Evolutionary conservation across 2,888 invertebrate species (phyloP), one percentile per base, ranked within the genome.

Genomic region (Drosophila mettleri): DNA sequence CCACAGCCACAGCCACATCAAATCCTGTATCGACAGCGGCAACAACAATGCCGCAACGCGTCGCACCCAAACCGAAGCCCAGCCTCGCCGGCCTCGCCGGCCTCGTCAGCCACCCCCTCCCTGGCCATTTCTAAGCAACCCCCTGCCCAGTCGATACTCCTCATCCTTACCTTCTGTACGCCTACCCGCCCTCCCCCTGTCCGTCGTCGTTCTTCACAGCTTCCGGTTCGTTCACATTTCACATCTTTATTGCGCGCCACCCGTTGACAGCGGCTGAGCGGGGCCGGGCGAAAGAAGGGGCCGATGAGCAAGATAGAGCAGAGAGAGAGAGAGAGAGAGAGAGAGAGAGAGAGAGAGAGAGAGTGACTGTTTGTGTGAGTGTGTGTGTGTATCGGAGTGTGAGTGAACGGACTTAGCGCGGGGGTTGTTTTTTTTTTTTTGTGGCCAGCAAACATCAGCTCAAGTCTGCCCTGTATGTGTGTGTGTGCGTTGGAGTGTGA

Each of bases 401-500:
- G 49, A 14, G 41, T 41, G 22, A 41, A 43, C 5, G 36, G 31
- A 33, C 12, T 8, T 18, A n/a, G 33, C 9, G 22, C 46, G 41
- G 49, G 34, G 70, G 72, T 65, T 65, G 65, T 64, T 46, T 63
- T 51, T 46, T 63, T 51, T 46, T 39, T 39, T 59, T 41, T 43
- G 22, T 33, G 61, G 49, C 33, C 29, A 24, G 31, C 14, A 31
- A 24, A 22, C 54, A 52, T 59, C 41, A 41, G 53, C 39, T 41
- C 9, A 27, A 31, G 16, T n/a, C 36, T 33, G 60, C 22, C 16
- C 24, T 8, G 57, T 52, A 18, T 16, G 39, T 27, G 12, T 53
- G 38, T 43, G 39, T 52, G 59, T 71, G 48, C 65, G 18, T 53
- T 72, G 34, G 53, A 66, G 73, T 72, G 73, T 73, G 57, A 72